Conservation (phyloP, 2,113 vertebrate genomes). For the Lagopus leucura region DNA sequence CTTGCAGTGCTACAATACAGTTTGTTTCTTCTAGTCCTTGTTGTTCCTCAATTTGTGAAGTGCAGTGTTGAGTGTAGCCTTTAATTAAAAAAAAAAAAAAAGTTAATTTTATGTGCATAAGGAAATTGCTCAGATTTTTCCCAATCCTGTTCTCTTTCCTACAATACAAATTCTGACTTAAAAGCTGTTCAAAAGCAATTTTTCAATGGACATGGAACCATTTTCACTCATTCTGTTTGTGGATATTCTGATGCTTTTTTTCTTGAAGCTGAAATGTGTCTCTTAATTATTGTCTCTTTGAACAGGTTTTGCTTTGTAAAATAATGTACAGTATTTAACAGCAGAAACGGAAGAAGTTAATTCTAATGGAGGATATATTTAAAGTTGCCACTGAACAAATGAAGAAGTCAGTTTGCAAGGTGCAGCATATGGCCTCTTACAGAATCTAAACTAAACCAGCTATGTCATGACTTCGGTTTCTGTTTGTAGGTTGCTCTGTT, state of each 20-base stretch:
- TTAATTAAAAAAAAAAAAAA: not conserved
- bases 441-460: constrained; percentile 16
- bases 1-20: constrained; percentile 15
- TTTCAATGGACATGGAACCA: not conserved
- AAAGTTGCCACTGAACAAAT: not conserved
- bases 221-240: constrained; percentile 3
- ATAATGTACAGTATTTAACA: not conserved
- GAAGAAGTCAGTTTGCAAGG: constrained; percentile 22
- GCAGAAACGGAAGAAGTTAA: not conserved
- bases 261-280: constrained; percentile 1
- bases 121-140: not conserved
- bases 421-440: constrained; percentile 47
- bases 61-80: constrained; percentile 43
- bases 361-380: constrained; percentile 6
- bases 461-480: not conserved
- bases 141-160: not conserved
- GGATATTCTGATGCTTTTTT: constrained; percentile 14
- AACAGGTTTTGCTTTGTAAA: constrained; percentile 34
- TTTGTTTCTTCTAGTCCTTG: constrained; percentile 53
- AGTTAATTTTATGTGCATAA: constrained; percentile 13
- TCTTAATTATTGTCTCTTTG: constrained; percentile 3
- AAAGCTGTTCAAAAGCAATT: not conserved
- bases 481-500: not conserved
- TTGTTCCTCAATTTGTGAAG: constrained; percentile 53
- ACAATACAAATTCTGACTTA: not conserved